These are phyloP conservation scores for Mythimna loreyi DNA, from an alignment of 2,888 invertebrate genomes.

Conservation along the genomic window DNA sequence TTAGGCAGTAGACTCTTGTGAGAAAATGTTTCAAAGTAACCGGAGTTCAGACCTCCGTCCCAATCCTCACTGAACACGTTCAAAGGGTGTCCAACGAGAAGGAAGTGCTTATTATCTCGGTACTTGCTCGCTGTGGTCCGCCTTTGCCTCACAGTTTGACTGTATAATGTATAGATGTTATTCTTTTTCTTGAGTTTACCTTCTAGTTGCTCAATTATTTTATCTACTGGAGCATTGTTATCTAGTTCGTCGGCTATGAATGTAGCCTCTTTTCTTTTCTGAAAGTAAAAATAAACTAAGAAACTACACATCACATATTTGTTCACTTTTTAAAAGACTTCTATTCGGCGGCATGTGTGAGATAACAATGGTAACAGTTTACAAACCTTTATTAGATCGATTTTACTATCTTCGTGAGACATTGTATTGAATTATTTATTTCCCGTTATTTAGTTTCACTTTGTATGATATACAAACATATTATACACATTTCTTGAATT, in stretches of 20 bases:
- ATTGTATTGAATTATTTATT: conserved; percentile 25
- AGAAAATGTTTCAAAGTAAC: conserved; percentile 81
- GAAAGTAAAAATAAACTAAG: conserved; percentile 37
- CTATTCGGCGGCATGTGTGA: background rate
- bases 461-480: background rate
- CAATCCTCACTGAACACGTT: conserved; percentile 79
- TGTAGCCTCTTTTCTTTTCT: conserved; percentile 62
- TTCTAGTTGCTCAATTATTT: conserved; percentile 74
- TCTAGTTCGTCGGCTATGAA: conserved; percentile 74
- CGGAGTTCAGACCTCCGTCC: conserved; percentile 79
- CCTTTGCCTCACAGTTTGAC: conserved; percentile 71
- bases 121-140: conserved; percentile 56
- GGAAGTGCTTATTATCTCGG: conserved; percentile 65
- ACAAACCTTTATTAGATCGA: conserved; percentile 54
- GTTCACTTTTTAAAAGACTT: background rate
- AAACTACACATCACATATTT: background rate
- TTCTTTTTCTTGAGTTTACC: conserved; percentile 65
- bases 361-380: background rate
- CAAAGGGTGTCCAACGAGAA: conserved; percentile 76
- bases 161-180: conserved; percentile 74
- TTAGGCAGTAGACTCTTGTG: conserved; percentile 81
- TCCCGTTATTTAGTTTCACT: background rate
- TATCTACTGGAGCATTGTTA: conserved; percentile 74
- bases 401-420: conserved; percentile 57
- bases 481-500: background rate